Conservation (phyloP, 2,113 vertebrate species). For the Grammomys dolichurus region DNA sequence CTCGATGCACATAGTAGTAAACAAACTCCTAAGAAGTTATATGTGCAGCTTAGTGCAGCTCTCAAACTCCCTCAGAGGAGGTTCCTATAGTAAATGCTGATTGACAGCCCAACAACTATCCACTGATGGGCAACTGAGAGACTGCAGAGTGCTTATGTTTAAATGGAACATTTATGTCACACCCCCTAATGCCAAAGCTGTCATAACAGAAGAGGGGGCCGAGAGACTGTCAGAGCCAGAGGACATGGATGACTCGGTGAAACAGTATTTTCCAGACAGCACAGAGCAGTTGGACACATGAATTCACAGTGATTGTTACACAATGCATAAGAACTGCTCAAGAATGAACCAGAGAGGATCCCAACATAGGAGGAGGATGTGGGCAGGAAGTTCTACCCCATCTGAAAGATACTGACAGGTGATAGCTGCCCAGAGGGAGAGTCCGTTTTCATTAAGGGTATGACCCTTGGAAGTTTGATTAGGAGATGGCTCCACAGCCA, state of each 20-base stretch:
- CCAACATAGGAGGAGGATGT: accelerated
- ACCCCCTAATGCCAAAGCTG: background rate
- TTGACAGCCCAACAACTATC: background rate
- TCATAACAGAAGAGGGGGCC: background rate
- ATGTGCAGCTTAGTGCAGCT: background rate
- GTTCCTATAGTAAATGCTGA: background rate
- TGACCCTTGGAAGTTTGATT: background rate
- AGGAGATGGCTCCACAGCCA: background rate
- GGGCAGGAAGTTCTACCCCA: background rate
- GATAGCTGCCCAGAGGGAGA: background rate
- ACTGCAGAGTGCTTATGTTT: background rate
- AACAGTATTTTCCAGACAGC: background rate
- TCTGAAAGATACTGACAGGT: background rate
- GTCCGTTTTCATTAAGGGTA: background rate
- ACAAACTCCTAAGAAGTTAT: background rate
- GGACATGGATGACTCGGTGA: background rate
- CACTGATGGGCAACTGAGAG: background rate
- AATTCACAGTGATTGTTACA: background rate
- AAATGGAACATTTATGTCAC: background rate
- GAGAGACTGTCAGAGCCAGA: background rate
- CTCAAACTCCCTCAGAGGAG: background rate
- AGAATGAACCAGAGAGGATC: background rate
- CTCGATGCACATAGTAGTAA: background rate
- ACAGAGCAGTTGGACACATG: background rate
- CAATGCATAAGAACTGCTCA: background rate